Evolutionary conservation across 2,888 invertebrate species (phyloP), one percentile per base, ranked within the genome.

Genomic region (Drosophila bunnanda): DNA sequence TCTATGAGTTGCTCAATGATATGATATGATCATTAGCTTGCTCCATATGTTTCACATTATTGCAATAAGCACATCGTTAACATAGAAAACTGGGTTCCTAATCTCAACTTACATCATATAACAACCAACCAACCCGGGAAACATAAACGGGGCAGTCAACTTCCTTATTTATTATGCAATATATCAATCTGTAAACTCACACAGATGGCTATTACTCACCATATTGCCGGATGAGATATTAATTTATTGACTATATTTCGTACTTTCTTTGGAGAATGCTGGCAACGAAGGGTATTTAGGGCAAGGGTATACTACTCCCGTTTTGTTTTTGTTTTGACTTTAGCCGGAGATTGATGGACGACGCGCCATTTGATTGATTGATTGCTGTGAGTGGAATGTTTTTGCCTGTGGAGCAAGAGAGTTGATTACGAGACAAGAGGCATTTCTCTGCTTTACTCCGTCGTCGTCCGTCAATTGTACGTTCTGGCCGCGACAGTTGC

Each of bases 301-400:
- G 67, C 67, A 39, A 64, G 68, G 68, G 64, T 64, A 66, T 32
- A 34, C 32, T 52, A 52, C 32, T 20, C 38, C 52, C 28, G 52
- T 43, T 54, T 72, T 64, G 48, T 75, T 76, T 72, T 59, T 73
- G 58, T 69, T 76, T 58, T 73, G 72, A 73, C 76, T 69, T 73
- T 72, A 38, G 56, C 72, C 62, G 9, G 77, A 71, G 74, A 74
- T 76, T 74, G 74, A 74, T 74, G 74, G 72, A 61, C 71, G 56
- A 50, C 71, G 52, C 43, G 70, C 22, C 20, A 22, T 39, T 59
- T 73, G 76, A 73, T 73, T 73, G 73, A 73, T 73, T 76, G 73
- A 75, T 72, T 75, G 72, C 70, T 52, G 52, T 54, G 58, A 59
- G 59, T 34, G 48, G 59, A 52, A 48, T 72, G 34, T 52, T 46